These are phyloP conservation scores for Sminthurides bifidus DNA, from an alignment of 1,140 invertebrate species.

Conservation along the genomic window DNA sequence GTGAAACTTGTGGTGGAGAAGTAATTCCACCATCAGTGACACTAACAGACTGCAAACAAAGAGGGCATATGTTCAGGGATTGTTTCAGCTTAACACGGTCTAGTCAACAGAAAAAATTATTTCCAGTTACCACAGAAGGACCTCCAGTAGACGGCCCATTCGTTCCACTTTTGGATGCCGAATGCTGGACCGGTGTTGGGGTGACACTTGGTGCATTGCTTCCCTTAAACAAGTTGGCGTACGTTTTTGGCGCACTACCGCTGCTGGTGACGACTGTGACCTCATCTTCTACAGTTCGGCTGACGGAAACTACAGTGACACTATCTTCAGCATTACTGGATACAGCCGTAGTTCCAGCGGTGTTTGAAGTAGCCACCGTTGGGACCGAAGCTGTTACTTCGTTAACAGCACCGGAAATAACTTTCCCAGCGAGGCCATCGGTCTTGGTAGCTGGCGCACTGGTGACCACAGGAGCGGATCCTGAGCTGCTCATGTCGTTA, in stretches of 20 bases:
- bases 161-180: neutral
- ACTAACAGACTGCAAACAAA: constrained; percentile 7
- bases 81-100: neutral
- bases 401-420: neutral
- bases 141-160: constrained; percentile 8
- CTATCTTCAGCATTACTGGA: constrained; percentile 5
- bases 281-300: constrained; percentile 8
- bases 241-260: constrained; percentile 20
- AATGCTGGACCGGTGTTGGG: neutral
- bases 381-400: neutral
- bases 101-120: neutral
- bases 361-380: neutral
- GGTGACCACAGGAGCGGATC: neutral
- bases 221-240: constrained; percentile 30
- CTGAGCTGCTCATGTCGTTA: neutral
- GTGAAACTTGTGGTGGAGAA: constrained; percentile 29
- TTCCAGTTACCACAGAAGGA: constrained; percentile 4
- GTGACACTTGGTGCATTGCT: neutral
- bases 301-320: neutral
- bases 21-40: constrained; percentile 13
- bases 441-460: neutral
- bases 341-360: neutral
- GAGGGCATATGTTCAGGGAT: neutral
- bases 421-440: neutral
- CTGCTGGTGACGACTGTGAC: neutral